phyloP scores from a whole-genome alignment of 2,888 invertebrate species.

The Callimorpha dominula region DNA sequence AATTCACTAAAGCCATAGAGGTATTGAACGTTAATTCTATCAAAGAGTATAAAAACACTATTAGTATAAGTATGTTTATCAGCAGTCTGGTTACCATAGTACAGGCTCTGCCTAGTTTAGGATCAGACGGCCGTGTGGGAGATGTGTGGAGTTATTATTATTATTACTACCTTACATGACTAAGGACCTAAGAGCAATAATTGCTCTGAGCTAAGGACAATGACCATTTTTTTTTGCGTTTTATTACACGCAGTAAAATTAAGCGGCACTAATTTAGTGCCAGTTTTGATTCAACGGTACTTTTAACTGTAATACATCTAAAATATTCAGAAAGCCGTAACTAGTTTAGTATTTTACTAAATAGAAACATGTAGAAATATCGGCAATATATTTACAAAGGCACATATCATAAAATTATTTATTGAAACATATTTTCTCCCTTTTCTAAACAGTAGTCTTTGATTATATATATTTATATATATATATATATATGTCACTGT shows the following conservation, averaged over 20 bases:
- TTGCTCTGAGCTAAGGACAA: no score
- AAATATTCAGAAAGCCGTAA: not conserved
- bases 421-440: not conserved
- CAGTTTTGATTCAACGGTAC: not conserved
- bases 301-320: not conserved
- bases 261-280: not conserved
- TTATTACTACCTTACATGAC: no score
- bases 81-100: no score
- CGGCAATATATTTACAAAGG: not conserved
- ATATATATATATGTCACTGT: no score
- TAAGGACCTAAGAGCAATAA: no score
- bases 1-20: not conserved
- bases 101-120: no score
- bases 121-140: no score
- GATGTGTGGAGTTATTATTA: no score
- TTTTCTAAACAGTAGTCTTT: no score
- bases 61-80: no score
- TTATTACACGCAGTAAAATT: not conserved
- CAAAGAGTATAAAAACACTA: no score
- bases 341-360: not conserved
- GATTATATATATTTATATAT: no score
- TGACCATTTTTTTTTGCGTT: not conserved
- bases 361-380: not conserved
- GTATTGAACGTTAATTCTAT: not conserved
- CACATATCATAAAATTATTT: not conserved